A percentile compares a stretch with the other conserved stretches of the same genome.
Evolutionary conservation across 2,888 invertebrate genomes (phyloP).

Genomic region (Acleris emargana): DNA sequence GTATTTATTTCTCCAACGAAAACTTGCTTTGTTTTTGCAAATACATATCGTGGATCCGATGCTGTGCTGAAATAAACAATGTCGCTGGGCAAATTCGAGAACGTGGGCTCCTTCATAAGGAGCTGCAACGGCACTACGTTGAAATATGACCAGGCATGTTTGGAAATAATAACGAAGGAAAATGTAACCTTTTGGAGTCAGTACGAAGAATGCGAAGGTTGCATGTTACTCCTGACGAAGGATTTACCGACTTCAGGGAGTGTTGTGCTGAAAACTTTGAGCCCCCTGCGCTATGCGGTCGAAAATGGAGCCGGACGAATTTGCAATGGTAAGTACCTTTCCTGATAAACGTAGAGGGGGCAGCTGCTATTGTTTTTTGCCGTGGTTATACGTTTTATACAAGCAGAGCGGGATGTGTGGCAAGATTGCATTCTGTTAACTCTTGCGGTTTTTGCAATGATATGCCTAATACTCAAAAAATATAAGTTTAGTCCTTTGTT

Average conservation of each 20-base stretch:
- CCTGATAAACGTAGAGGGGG: constrained; percentile 20
- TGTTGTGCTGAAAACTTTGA: constrained; percentile 61
- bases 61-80: constrained; percentile 48
- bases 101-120: constrained; percentile 68
- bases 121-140: constrained; percentile 64
- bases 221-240: constrained; percentile 56
- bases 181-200: constrained; percentile 70
- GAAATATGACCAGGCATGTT: constrained; percentile 74
- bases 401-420: not conserved
- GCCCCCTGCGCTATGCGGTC: constrained; percentile 64
- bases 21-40: constrained; percentile 30
- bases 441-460: not conserved
- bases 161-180: constrained; percentile 63
- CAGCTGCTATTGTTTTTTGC: constrained; percentile 25
- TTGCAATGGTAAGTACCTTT: constrained; percentile 64
- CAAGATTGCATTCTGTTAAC: not conserved
- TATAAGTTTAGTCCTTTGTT: constrained; percentile 6
- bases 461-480: not conserved
- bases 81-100: constrained; percentile 65
- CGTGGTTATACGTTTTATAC: not conserved
- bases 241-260: constrained; percentile 49
- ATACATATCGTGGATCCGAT: constrained; percentile 15
- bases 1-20: constrained; percentile 30
- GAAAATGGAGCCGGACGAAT: constrained; percentile 55
- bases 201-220: constrained; percentile 75